Percentiles rank a stretch among this genome's conserved stretches.
phyloP scores from a whole-genome alignment of 2,888 invertebrate species.

The Griposia aprilina region DNA sequence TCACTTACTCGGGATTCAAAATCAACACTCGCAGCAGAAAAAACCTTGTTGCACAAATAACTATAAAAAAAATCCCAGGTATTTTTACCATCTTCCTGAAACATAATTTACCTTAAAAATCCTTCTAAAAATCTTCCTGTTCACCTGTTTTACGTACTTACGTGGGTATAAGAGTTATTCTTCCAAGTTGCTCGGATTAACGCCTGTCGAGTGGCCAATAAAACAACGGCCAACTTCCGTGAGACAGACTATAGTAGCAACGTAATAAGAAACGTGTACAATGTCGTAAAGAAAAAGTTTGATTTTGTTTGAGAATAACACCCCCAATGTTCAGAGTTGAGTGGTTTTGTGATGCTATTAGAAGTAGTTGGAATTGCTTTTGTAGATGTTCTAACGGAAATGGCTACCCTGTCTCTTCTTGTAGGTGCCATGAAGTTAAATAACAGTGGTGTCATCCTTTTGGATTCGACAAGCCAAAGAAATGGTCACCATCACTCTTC shows the following conservation, averaged over 20 bases:
- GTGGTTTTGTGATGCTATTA: conserved; percentile 31
- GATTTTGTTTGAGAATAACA: conserved; percentile 58
- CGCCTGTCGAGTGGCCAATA: conserved; percentile 62
- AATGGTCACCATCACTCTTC: not conserved
- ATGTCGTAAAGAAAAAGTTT: conserved; percentile 62
- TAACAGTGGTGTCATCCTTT: not conserved
- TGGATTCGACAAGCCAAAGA: not conserved
- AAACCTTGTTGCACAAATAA: no score
- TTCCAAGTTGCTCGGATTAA: conserved; percentile 60
- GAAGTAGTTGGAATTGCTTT: conserved; percentile 45
- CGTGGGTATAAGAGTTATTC: conserved; percentile 55
- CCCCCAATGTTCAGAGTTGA: conserved; percentile 36
- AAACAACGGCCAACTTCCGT: conserved; percentile 63
- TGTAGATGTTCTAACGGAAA: not conserved
- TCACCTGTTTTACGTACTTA: conserved; percentile 49
- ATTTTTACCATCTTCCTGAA: not conserved
- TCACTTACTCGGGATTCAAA: no score
- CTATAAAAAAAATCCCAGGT: no score
- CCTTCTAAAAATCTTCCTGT: conserved; percentile 1
- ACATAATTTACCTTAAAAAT: conserved; percentile 19
- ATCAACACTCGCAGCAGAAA: no score
- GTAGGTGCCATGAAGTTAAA: not conserved
- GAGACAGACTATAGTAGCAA: conserved; percentile 35
- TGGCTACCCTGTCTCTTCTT: not conserved
- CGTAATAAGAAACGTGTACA: conserved; percentile 63